A percentile compares a stretch with the other conserved stretches of the same genome.
Conservation (phyloP, 2,888 invertebrate genomes). For the Tribolium freemani region DNA sequence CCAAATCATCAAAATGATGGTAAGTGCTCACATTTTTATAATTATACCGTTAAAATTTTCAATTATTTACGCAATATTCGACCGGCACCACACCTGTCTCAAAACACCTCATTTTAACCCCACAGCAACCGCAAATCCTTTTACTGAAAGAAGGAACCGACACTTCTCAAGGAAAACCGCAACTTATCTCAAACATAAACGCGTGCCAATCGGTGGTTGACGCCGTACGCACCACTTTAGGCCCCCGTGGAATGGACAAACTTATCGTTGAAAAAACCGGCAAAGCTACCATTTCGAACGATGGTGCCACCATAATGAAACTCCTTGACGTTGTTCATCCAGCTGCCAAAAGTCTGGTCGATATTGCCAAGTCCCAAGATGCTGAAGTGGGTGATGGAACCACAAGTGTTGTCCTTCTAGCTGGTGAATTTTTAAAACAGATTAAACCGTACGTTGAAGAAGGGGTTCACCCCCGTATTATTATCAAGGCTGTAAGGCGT, state of each 20-base stretch:
- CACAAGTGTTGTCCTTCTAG: constrained; percentile 95
- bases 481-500: constrained; percentile 90
- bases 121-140: constrained; percentile 97
- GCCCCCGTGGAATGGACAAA: constrained; percentile 99
- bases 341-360: constrained; percentile 97
- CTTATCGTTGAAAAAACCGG: constrained; percentile 92
- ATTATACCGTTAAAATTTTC: background rate
- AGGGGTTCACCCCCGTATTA: constrained; percentile 94
- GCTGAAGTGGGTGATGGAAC: constrained; percentile 99
- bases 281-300: constrained; percentile 97
- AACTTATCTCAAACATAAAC: constrained; percentile 97
- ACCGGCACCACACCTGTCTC: constrained; percentile 40
- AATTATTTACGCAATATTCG: background rate
- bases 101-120: constrained; percentile 49
- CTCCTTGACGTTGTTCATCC: constrained; percentile 98
- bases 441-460: constrained; percentile 97
- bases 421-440: constrained; percentile 95
- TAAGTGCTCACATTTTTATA: constrained; percentile 26
- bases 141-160: constrained; percentile 98
- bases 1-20: constrained; percentile 43
- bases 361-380: constrained; percentile 99
- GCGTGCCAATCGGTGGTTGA: constrained; percentile 96
- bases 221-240: constrained; percentile 96
- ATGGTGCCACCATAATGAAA: constrained; percentile 99
- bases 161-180: constrained; percentile 94